These are phyloP conservation scores for Linyphia triangularis DNA, from an alignment of 2,888 invertebrate genomes.

Conservation along the genomic window DNA sequence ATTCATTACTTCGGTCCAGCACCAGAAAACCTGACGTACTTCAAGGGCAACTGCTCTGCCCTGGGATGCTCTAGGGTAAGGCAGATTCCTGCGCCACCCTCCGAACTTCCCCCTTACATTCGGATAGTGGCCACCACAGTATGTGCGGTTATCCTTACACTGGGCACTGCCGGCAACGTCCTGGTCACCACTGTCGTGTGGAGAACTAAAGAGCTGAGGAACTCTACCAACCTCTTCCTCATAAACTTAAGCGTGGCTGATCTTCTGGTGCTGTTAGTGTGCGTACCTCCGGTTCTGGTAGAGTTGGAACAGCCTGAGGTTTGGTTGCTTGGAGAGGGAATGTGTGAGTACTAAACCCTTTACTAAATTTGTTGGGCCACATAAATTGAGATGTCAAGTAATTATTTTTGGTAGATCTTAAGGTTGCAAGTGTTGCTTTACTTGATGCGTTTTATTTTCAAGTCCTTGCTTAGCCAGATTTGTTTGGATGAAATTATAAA, in stretches of 20 bases:
- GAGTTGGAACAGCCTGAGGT: conserved; percentile 94
- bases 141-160: conserved; percentile 91
- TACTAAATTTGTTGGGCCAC: too few species aligned
- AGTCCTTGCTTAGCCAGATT: too few species aligned
- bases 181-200: conserved; percentile 96
- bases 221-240: conserved; percentile 95
- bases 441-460: neutral
- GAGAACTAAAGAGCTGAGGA: conserved; percentile 95
- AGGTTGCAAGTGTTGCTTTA: neutral
- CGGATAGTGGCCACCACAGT: conserved; percentile 92
- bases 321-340: conserved; percentile 93
- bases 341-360: conserved; percentile 88
- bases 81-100: conserved; percentile 77
- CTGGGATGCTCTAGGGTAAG: conserved; percentile 13
- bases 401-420: neutral
- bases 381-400: neutral
- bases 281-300: conserved; percentile 95
- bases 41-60: conserved; percentile 25
- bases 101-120: conserved; percentile 88
- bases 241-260: conserved; percentile 96
- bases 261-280: conserved; percentile 92
- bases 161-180: conserved; percentile 94
- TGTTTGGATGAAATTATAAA: too few species aligned
- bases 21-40: conserved; percentile 62
- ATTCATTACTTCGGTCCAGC: conserved; percentile 24